Percentiles rank a stretch among this genome's conserved stretches.
Conservation (phyloP, 2,888 invertebrate species). For the Cremastinae sp. region DNA sequence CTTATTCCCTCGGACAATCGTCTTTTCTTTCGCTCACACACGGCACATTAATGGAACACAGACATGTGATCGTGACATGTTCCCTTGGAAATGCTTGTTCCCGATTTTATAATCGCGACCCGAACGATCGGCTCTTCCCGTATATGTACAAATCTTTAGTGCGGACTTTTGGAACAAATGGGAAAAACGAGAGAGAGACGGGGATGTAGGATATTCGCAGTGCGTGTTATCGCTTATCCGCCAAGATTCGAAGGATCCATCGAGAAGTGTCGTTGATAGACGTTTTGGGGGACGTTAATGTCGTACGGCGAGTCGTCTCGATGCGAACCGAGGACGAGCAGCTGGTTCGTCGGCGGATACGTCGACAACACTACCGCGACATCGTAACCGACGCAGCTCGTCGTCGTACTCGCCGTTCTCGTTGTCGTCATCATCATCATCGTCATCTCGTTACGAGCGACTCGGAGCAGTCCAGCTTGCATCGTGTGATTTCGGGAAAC, state of each 20-base stretch:
- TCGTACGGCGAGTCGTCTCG: conserved; percentile 9
- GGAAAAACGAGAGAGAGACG: background rate
- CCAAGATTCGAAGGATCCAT: conserved; percentile 11
- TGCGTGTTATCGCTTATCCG: conserved; percentile 31
- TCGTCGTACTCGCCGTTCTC: conserved; percentile 21
- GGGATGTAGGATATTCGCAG: background rate
- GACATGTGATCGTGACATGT: conserved; percentile 21
- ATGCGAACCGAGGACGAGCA: conserved; percentile 26
- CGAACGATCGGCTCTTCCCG: conserved; percentile 7
- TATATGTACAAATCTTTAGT: too few relatives aligned
- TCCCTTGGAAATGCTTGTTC: background rate
- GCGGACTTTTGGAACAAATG: background rate
- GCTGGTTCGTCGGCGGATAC: conserved; percentile 47
- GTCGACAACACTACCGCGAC: conserved; percentile 50
- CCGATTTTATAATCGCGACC: too few relatives aligned
- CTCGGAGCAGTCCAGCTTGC: conserved; percentile 40
- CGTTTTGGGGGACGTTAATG: background rate
- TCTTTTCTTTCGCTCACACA: conserved; percentile 27
- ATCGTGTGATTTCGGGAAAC: conserved; percentile 18
- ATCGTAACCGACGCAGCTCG: conserved; percentile 27
- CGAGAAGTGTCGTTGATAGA: background rate
- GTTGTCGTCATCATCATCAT: conserved; percentile 1
- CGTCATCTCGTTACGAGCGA: conserved; percentile 45
- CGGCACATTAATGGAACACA: conserved; percentile 33
- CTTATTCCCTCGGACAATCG: conserved; percentile 42